phyloP scores from a whole-genome alignment of 2,113 vertebrate species.

The Platanista minor region DNA sequence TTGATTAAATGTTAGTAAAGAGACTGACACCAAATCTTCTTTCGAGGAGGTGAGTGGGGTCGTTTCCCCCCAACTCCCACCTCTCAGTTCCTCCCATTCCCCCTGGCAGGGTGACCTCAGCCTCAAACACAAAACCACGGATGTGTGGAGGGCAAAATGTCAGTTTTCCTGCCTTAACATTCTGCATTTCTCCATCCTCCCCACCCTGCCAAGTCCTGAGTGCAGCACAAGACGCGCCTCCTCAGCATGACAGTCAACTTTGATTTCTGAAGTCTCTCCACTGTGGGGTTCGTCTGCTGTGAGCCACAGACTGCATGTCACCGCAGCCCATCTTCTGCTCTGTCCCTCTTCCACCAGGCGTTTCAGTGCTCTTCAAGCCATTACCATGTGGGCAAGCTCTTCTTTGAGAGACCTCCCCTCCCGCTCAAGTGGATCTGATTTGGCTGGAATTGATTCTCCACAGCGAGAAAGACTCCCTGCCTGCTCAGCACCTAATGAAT shows the following conservation, averaged over 20 bases:
- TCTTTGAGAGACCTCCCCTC: background rate
- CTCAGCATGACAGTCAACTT: background rate
- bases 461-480: background rate
- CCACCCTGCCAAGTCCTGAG: background rate
- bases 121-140: background rate
- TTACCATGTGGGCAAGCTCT: background rate
- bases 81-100: background rate
- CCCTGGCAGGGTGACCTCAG: background rate
- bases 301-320: background rate
- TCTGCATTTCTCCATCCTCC: background rate
- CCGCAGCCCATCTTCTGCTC: background rate
- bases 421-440: background rate
- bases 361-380: background rate
- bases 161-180: background rate
- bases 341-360: background rate
- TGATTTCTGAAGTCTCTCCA: background rate
- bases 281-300: background rate
- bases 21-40: background rate
- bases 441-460: background rate
- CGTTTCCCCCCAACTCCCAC: accelerated
- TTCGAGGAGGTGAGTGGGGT: background rate
- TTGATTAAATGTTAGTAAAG: background rate
- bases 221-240: background rate
- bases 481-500: accelerated
- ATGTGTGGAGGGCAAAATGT: background rate